These are phyloP conservation scores for Phalacrocorax pelagicus DNA, from an alignment of 2,113 vertebrate species.

Conservation along the genomic window DNA sequence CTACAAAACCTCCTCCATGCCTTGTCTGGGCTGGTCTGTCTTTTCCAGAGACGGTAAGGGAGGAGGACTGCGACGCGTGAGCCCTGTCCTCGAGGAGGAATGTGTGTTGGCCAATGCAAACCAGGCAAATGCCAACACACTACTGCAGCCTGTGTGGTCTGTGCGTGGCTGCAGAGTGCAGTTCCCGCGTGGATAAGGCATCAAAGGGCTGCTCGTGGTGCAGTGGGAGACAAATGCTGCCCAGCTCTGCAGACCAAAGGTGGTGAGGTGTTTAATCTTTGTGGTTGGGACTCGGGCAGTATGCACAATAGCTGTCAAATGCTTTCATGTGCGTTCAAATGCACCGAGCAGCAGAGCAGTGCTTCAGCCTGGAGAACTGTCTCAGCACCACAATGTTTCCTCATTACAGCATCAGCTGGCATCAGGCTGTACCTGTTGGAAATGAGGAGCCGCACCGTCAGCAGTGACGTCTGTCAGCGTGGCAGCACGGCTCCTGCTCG, in stretches of 20 bases:
- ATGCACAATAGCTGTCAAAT: background rate
- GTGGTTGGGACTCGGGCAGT: background rate
- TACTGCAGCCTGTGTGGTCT: background rate
- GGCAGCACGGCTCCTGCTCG: background rate
- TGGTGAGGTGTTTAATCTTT: background rate
- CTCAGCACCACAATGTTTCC: background rate
- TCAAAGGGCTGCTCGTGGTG: background rate
- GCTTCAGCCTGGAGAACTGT: background rate
- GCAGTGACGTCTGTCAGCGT: background rate
- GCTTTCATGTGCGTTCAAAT: background rate
- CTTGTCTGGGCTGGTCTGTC: background rate
- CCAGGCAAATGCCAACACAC: fast-evolving
- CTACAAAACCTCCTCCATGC: background rate
- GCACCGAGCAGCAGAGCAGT: background rate
- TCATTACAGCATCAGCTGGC: background rate
- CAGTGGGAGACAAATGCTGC: background rate
- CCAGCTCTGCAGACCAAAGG: background rate
- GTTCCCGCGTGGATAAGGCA: background rate
- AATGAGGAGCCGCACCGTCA: background rate
- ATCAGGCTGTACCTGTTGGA: conserved; percentile 3
- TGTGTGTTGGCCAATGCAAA: fast-evolving
- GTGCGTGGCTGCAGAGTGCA: background rate
- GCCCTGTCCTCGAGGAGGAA: background rate
- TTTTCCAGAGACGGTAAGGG: background rate
- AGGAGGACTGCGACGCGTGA: background rate